These are phyloP conservation scores for Metopolophium dirhodum DNA, from an alignment of 1,140 invertebrate species.

Conservation along the genomic window DNA sequence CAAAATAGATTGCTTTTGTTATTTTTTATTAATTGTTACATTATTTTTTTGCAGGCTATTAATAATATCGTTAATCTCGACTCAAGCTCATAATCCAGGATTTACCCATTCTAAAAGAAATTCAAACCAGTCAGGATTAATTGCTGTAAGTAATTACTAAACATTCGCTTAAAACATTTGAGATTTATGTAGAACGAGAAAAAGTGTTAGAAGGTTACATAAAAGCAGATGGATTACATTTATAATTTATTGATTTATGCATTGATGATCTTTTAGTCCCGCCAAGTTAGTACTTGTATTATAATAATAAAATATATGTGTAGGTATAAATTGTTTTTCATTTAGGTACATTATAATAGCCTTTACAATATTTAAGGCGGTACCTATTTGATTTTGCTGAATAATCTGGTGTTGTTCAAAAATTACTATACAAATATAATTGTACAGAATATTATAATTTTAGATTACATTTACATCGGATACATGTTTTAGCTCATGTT, in stretches of 20 bases:
- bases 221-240: not conserved
- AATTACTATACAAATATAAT: not conserved
- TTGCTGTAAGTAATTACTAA: slow-evolving; percentile 40
- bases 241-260: not conserved
- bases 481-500: not conserved
- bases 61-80: slow-evolving; percentile 20
- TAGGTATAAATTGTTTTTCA: too few relatives aligned
- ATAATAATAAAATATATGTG: too few relatives aligned
- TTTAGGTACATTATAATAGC: too few relatives aligned
- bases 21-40: slow-evolving; percentile 12
- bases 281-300: not conserved
- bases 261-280: not conserved
- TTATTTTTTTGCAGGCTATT: slow-evolving; percentile 38
- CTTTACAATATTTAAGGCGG: not conserved
- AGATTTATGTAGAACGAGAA: not conserved
- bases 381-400: not conserved
- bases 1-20: not conserved
- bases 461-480: not conserved
- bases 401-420: not conserved
- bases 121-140: slow-evolving; percentile 18
- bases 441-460: not conserved
- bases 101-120: not conserved
- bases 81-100: slow-evolving; percentile 16
- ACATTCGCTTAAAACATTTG: not conserved
- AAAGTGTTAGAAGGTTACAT: not conserved